Base-by-base conservation (phyloP, 2,797 vertebrate species). In the Hylomyscus alleni region DNA sequence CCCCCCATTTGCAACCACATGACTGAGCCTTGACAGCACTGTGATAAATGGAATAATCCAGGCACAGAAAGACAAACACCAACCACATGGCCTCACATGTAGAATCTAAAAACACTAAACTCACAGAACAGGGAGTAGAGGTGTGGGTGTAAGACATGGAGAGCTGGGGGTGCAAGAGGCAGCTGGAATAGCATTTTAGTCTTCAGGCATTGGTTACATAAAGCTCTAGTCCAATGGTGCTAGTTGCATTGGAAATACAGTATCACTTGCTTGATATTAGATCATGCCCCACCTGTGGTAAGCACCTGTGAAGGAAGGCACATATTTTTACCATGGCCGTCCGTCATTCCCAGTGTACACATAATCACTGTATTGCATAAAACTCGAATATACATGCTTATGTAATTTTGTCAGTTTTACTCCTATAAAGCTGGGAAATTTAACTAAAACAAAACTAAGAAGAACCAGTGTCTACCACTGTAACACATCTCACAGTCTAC, bases 401-500 rank as follows among this genome's bases (percentile, higher is more conserved):
- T 6, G 15, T 56, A 52, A 29, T 22, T 37, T 17, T 40, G 58
- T 60, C 40, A 60, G 11, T n/a, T 31, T 50, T 10, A 67, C 37
- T 20, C 85, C 52, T 37, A 3, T 26, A 12, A 69, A 9, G 54
- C 82, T 86, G 75, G 62, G 14, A 40, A 60, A 14, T 52, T 65
- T 44, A 73, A 62, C 31, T n/a, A 44, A 47, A 47, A 15, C 15
- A 40, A 86, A n/a, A 65, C 17, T 1, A 37, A 19, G 60, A 56
- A 22, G 26, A n/a, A 13, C n/a, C 56, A 20, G 52, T 6, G 29
- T 34, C 83, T n/a, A 17, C 8, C 8, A 0, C 9, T 0, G 29
- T 3, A 60, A 67, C 3, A 17, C 20, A 20, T 0, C 20, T 2
- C 8, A 17, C 20, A 19, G 22, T 10, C 62, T 62, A 0, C 15